Evolutionary conservation across 2,113 vertebrate species (phyloP), one percentile per base, ranked within the genome.

Genomic region (Pterocles burchelli): DNA sequence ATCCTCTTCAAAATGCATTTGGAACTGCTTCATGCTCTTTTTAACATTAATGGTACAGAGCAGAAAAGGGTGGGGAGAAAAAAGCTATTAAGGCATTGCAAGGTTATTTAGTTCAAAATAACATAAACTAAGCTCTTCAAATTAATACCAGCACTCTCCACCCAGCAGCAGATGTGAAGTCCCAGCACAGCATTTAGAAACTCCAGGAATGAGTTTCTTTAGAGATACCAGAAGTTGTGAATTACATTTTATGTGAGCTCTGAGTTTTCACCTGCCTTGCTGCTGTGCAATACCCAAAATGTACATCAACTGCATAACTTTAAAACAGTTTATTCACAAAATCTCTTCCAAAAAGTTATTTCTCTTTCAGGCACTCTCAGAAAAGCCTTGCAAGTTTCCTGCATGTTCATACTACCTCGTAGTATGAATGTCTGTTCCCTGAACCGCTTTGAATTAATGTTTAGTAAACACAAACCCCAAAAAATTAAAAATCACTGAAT

Each of bases 391-490:
- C 26, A 57, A 67, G 33, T 75, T 72, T 17, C 38, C 41, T 55
- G 24, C 9, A 28, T 20, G 10, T 34, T 52, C 31, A 48, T 13
- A 24, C 15, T 31, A 19, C n/a, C 9, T 58, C 3, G 0, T 5
- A 63, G 49, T 24, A 28, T 29, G 28, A 68, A 48, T 10, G 16
- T 11, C 22, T 11, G 33, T 58, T 43, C 7, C 18, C 13, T n/a
- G 54, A 52, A 52, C 12, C 48, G 11, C 55, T 87, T 74, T 78
- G 21, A 76, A 41, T 61, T 77, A n/a, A 29, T 15, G 70, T 57
- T 81, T 51, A 78, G 17, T 25, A 72, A 61, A 20, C 0, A 0
- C 0, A 68, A 29, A 51, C 28, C 10, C 10, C 3, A 11, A 61
- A 63, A 34, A 43, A 2, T 9, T 46, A 11, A 29, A 8, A 48